These are phyloP conservation scores for Aethes cnicana DNA, from an alignment of 2,888 invertebrate genomes.

Conservation along the genomic window DNA sequence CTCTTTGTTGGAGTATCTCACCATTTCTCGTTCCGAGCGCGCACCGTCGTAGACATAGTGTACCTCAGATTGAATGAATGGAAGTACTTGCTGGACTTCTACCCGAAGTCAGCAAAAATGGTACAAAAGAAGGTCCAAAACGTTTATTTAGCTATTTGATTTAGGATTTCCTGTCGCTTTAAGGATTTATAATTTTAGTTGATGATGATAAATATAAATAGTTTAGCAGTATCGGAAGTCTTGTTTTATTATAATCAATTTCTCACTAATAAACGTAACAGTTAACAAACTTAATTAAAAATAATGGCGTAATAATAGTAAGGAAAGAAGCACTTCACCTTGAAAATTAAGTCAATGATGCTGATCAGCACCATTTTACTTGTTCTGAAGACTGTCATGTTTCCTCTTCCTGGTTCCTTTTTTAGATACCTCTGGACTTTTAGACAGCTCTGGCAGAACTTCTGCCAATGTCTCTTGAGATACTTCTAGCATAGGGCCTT, in stretches of 20 bases:
- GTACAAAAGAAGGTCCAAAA: constrained; percentile 71
- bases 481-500: constrained; percentile 34
- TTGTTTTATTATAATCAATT: constrained; percentile 14
- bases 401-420: constrained; percentile 58
- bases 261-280: neutral
- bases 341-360: too few species aligned
- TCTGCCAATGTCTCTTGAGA: constrained; percentile 27
- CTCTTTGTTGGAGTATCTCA: constrained; percentile 77
- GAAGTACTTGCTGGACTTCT: constrained; percentile 76
- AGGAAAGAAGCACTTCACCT: too few species aligned
- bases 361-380: too few species aligned
- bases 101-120: constrained; percentile 67
- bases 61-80: constrained; percentile 75
- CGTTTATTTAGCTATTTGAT: constrained; percentile 68
- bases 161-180: too few species aligned
- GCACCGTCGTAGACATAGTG: constrained; percentile 77
- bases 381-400: too few species aligned
- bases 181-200: constrained; percentile 24
- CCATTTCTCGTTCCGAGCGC: constrained; percentile 79
- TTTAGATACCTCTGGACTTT: constrained; percentile 59
- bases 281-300: too few species aligned
- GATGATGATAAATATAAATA: constrained; percentile 9
- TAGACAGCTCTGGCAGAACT: constrained; percentile 36
- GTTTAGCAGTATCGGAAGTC: neutral
- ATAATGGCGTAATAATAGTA: too few species aligned